Percentiles rank a stretch among this genome's conserved stretches.
Conservation (phyloP, 2,888 invertebrate genomes). For the Phengaris arion region DNA sequence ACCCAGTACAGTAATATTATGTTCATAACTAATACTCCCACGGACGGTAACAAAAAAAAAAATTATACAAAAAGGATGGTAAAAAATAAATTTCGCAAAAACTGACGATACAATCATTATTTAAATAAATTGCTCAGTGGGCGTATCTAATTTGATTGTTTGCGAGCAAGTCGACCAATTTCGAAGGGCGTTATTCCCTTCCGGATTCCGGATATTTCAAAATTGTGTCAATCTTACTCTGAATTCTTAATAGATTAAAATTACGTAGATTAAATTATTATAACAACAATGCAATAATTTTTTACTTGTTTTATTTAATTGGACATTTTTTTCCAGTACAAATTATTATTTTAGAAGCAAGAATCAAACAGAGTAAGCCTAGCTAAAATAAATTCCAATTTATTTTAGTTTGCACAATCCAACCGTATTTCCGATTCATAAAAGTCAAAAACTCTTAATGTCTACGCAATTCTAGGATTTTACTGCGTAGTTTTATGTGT, state of each 20-base stretch:
- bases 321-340: too few relatives aligned
- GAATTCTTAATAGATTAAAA: not conserved
- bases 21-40: not conserved
- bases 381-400: not conserved
- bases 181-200: not conserved
- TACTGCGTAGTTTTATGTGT: constrained; percentile 4
- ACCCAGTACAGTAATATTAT: too few relatives aligned
- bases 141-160: constrained; percentile 27
- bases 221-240: not conserved
- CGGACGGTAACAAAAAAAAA: not conserved
- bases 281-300: too few relatives aligned
- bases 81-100: not conserved
- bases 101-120: constrained; percentile 21
- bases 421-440: not conserved
- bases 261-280: too few relatives aligned
- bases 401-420: not conserved
- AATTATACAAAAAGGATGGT: not conserved
- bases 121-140: constrained; percentile 20
- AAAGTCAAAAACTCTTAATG: not conserved
- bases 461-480: not conserved
- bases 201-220: too few relatives aligned
- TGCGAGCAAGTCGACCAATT: constrained; percentile 26
- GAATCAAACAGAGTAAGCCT: not conserved
- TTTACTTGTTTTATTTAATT: too few relatives aligned
- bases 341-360: too few relatives aligned